Evolutionary conservation across 2,888 invertebrate genomes (phyloP), one percentile per base, ranked within the genome.

Genomic region (Sialis fuliginosa): DNA sequence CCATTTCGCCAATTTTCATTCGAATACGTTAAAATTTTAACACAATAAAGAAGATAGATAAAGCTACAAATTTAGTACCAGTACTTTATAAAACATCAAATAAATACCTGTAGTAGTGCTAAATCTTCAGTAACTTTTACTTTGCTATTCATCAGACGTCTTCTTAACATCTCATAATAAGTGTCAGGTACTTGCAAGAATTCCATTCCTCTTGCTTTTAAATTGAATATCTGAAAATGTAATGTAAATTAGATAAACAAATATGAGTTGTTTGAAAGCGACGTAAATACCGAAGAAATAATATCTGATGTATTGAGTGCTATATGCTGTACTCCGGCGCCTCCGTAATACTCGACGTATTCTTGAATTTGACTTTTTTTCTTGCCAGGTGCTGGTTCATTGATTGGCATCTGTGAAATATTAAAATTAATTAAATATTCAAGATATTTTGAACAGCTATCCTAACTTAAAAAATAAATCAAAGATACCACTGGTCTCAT

Each of bases 311-410:
- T 92, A 60, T 93, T 93, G n/a, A 98, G 71, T 4, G 97, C 97
- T 54, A 98, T 92, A 60, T 98, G 98, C 64, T 98, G 98, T 1
- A 97, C 93, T 0, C 98, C 98, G 2, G 93, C 85, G 1, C 95
- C 93, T 1, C 96, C 97, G 60, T 97, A 93, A 62, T 95, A 98
- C 58, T 98, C 96, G 39, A 97, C 93, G 62, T 89, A 98, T 64
- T 98, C 98, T 63, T 95, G 86, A 54, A 98, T 97, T 70, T 98
- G 98, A 52, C 95, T 96, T 64, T 90, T 93, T 68, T 82, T 86
- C 63, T 89, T 90, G 4, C 95, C 96, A 1, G 75, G 65, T 0
- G 97, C 98, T 4, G 97, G 97, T 63, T 98, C 98, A 63, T 98
- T 98, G 57, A 98, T 90, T 6, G 97, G 97, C 77, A 98, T 77